A percentile compares a stretch with the other conserved stretches of the same genome.
These are phyloP conservation scores for Noctua comes DNA, from an alignment of 2,888 invertebrate genomes.

Conservation along the genomic window DNA sequence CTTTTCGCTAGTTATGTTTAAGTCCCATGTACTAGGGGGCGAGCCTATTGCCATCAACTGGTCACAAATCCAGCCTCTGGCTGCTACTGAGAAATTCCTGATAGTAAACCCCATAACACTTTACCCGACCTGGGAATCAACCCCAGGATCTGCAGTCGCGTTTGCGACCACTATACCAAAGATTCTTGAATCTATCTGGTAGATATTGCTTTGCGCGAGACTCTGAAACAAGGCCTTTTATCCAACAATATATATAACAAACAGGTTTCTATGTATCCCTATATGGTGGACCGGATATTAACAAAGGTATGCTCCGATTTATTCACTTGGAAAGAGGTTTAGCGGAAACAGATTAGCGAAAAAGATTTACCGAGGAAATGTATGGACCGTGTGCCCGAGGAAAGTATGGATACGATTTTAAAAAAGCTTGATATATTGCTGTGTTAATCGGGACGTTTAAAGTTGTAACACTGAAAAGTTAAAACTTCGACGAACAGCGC, in stretches of 20 bases:
- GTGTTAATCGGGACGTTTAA: background rate
- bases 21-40: no score
- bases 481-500: background rate
- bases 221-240: background rate
- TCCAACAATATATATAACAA: background rate
- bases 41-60: no score
- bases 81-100: no score
- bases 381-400: background rate
- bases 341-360: constrained; percentile 34
- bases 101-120: no score
- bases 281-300: constrained; percentile 17
- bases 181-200: background rate
- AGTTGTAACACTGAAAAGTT: background rate
- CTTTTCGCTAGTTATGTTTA: no score
- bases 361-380: constrained; percentile 34
- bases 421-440: background rate
- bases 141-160: no score
- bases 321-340: constrained; percentile 32
- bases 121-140: no score
- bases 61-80: no score
- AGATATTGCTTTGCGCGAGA: background rate
- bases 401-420: constrained; percentile 1
- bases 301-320: constrained; percentile 31
- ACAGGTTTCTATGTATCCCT: background rate
- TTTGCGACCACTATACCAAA: no score